Evolutionary conservation across 2,888 invertebrate genomes (phyloP), one percentile per base, ranked within the genome.

Genomic region (Rhamnusium bicolor): DNA sequence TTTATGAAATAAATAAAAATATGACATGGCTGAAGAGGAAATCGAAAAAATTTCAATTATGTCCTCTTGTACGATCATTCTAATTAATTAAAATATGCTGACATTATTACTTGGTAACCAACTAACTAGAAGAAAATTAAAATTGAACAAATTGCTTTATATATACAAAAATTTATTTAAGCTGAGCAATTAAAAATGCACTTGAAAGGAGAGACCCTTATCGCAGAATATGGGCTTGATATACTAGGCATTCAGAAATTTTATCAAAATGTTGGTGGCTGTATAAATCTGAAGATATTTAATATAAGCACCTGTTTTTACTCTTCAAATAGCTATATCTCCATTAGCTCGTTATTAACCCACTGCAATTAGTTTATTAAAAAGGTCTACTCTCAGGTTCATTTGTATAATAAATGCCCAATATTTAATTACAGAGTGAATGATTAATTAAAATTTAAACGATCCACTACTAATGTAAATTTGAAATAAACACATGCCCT

Each of bases 241-340:
- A 61, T 63, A 49, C n/a, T n/a, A n/a, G n/a, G n/a, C n/a, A n/a
- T n/a, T n/a, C n/a, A 27, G 21, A 63, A 27, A 58, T 58, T 58
- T 32, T 29, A 32, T 58, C 32, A 32, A 58, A 58, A 56, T 56
- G 29, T 16, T 16, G 40, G 18, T 32, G 19, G 16, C 18, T 58
- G 19, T 19, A 58, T 8, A 10, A 58, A 58, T 18, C 58, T 29
- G 32, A 24, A 29, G 16, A 58, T 56, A 27, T 27, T 56, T n/a
- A 24, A 7, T 10, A n/a, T 10, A 40, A 16, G 49, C 10, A 16
- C 51, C 14, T 47, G 18, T 61, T 63, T 63, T 21, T 49, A 12
- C 49, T 49, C 16, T 24, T 63, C 47, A 27, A 63, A 63, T 27
- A 16, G 24, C 4, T n/a, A 16, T 49, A 63, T 24, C 51, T 18